phyloP scores from a whole-genome alignment of 1,140 invertebrate genomes.

The Teleogryllus occipitalis region DNA sequence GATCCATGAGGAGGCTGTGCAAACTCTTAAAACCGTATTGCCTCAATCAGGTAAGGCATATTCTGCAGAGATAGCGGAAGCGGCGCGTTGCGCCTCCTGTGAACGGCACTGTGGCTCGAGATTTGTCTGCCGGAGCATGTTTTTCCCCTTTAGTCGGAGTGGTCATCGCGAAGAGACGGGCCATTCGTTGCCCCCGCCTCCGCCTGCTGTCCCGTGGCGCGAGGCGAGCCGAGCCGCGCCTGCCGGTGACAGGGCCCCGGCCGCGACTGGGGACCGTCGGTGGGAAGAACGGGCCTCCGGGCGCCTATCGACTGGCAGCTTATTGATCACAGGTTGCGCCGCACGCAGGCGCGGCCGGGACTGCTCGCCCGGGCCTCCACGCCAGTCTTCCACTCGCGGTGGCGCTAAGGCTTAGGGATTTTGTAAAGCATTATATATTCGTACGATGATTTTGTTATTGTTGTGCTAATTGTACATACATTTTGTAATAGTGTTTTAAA shows the following conservation, averaged over 20 bases:
- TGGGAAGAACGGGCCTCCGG: background rate
- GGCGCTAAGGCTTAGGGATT: background rate
- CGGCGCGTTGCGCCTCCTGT: too few relatives aligned
- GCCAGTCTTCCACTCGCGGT: background rate
- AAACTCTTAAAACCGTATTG: too few relatives aligned
- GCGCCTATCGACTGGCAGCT: background rate
- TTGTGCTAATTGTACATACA: background rate
- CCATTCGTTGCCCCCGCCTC: too few relatives aligned
- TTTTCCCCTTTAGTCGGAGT: too few relatives aligned
- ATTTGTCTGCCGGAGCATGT: too few relatives aligned
- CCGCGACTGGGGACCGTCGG: background rate
- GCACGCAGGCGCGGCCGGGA: background rate
- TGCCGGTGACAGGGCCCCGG: background rate
- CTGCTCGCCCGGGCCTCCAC: background rate
- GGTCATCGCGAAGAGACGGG: too few relatives aligned
- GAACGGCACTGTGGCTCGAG: too few relatives aligned
- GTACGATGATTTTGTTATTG: background rate
- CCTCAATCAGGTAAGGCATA: too few relatives aligned
- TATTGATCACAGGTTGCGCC: background rate
- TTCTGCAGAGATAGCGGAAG: too few relatives aligned
- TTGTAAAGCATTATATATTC: background rate
- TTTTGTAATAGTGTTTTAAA: background rate
- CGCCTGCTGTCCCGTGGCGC: too few relatives aligned
- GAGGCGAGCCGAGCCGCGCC: too few relatives aligned
- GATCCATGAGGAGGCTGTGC: too few relatives aligned